Conservation (phyloP, 2,888 invertebrate genomes). For the Tetranychus truncatus region DNA sequence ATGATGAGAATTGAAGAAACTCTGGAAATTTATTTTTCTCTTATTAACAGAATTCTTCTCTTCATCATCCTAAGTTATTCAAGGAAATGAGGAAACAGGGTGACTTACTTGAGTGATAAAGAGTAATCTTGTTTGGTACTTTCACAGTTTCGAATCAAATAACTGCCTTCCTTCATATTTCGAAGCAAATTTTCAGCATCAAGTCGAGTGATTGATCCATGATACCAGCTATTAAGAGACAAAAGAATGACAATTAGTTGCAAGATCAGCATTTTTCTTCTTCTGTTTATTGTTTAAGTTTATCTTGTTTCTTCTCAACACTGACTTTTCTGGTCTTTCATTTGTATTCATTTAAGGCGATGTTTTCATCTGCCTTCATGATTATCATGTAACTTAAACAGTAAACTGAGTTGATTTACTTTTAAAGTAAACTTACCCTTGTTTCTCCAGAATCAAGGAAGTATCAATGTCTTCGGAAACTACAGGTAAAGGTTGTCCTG, state of each 20-base stretch:
- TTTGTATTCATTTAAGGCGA: too few relatives aligned
- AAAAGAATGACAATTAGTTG: neutral
- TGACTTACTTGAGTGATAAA: slow-evolving; percentile 72
- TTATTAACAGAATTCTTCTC: neutral
- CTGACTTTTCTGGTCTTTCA: too few relatives aligned
- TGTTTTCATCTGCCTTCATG: too few relatives aligned
- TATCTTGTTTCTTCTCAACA: neutral
- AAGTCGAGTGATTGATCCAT: slow-evolving; percentile 71
- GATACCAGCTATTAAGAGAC: slow-evolving; percentile 51
- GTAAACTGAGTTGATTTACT: neutral
- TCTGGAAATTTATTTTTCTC: neutral
- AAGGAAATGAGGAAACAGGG: slow-evolving; percentile 14
- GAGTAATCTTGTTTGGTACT: slow-evolving; percentile 83
- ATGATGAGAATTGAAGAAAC: neutral
- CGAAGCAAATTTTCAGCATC: slow-evolving; percentile 76
- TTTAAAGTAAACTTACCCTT: slow-evolving; percentile 23
- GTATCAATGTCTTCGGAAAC: slow-evolving; percentile 24
- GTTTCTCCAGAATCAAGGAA: slow-evolving; percentile 24
- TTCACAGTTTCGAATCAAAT: slow-evolving; percentile 80
- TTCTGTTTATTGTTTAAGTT: neutral
- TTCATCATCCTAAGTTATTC: neutral
- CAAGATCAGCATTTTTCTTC: neutral
- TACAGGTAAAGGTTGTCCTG: neutral
- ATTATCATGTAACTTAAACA: neutral
- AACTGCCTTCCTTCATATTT: slow-evolving; percentile 70